Base-by-base conservation (phyloP, 2,888 invertebrate genomes). In the Trissoscelio sp. region DNA sequence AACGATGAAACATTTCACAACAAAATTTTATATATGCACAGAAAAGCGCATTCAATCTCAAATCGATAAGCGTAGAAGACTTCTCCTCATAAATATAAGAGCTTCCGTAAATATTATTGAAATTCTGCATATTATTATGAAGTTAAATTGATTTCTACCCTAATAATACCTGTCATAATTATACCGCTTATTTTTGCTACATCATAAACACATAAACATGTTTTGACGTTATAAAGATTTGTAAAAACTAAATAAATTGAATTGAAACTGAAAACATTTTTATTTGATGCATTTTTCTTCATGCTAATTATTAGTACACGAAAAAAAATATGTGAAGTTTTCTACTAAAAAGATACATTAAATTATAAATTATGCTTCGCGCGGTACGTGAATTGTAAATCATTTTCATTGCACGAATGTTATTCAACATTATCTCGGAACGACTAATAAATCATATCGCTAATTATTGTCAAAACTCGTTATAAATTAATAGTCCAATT, bases 1-100 rank as follows among this genome's bases (percentile, higher is more conserved):
- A 66, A 66, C 37, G 64, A 48, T 66, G 57, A 64, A 74, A 64
- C 57, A 48, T 57, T 74, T 74, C 16, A 39, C 14, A 58, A 58
- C 64, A 62, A 55, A 53, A 74, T 67, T 57, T 66, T 66, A 58
- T 74, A 46, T 58, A 39, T 22, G 39, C 16, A 34, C 39, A 39
- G 12, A 51, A 60, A 20, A 51, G 51, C 18, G 28, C 24, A 37
- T 11, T 48, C 57, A 66, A 66, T 74, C 22, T 57, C 57, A 28
- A 74, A 74, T 57, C 73, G 64, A 42, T 42, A 42, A 42, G 28
- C 22, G 46, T 12, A 46, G 31, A 55, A 55, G 44, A 46, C 53
- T 55, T 24, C 5, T 1, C 22, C 28, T 73, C 44, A 24, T 48
- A 44, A 31, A 16, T 20, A 37, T 24, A 37, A 58, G 48, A 57